phyloP scores from a whole-genome alignment of 2,113 vertebrate species.

The Spea bombifrons region DNA sequence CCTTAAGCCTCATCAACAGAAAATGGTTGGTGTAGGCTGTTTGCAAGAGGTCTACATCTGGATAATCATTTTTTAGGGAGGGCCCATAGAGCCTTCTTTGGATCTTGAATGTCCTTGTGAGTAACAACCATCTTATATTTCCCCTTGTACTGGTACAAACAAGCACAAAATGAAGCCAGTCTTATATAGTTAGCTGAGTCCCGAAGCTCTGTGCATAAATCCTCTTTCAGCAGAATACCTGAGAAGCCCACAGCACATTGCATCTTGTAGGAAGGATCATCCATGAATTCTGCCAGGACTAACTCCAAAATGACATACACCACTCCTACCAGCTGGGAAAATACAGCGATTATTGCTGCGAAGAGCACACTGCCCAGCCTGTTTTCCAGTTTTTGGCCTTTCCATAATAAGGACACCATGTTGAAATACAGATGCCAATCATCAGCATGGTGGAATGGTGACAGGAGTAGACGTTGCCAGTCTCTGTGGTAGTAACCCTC shows the following conservation, averaged over 20 bases:
- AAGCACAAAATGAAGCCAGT: not conserved
- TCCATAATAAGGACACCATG: slow-evolving; percentile 91
- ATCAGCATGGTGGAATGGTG: slow-evolving; percentile 83
- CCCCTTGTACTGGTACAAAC: no score
- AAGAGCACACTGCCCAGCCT: slow-evolving; percentile 80
- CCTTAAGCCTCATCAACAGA: no score
- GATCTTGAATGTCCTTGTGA: no score
- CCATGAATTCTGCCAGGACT: slow-evolving; percentile 62
- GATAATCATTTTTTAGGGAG: no score
- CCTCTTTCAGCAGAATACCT: slow-evolving; percentile 65
- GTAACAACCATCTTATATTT: no score
- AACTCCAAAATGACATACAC: slow-evolving; percentile 80
- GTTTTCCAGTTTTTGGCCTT: slow-evolving; percentile 79
- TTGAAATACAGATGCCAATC: slow-evolving; percentile 96
- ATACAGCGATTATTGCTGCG: slow-evolving; percentile 73
- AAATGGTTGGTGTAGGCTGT: no score
- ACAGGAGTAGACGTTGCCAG: slow-evolving; percentile 83
- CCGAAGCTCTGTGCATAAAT: not conserved
- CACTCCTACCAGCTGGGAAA: slow-evolving; percentile 80
- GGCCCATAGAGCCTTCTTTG: no score
- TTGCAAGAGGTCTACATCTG: no score
- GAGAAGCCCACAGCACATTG: slow-evolving; percentile 91
- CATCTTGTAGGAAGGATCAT: slow-evolving; percentile 69
- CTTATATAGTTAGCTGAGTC: not conserved
- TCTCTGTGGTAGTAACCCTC: slow-evolving; percentile 68